Evolutionary conservation across 2,888 invertebrate genomes (phyloP).

Genomic region (Cephus sareptanus): DNA sequence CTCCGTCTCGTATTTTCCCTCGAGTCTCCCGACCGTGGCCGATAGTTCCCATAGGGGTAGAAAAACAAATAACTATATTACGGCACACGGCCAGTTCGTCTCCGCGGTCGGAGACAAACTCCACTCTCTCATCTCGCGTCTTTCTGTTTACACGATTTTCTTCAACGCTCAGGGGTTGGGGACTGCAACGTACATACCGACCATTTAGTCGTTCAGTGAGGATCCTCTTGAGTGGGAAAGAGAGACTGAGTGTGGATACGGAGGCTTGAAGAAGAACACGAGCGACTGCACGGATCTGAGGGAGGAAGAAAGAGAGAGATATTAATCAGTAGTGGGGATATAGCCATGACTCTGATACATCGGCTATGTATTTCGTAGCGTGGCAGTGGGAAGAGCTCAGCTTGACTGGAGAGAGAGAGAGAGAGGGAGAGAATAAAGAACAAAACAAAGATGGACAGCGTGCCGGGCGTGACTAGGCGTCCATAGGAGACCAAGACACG

Average conservation of each 20-base stretch:
- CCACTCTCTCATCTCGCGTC: constrained; percentile 18
- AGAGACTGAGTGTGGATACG: constrained; percentile 7
- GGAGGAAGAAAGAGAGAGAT: neutral
- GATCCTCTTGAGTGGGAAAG: constrained; percentile 4
- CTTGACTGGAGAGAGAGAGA: neutral
- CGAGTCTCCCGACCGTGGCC: constrained; percentile 4
- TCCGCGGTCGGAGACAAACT: constrained; percentile 26
- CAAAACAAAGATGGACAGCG: neutral
- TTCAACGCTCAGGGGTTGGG: neutral
- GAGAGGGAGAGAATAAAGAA: neutral
- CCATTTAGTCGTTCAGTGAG: constrained; percentile 7
- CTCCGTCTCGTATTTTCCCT: neutral
- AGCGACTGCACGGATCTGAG: constrained; percentile 17
- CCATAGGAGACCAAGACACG: neutral
- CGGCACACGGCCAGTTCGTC: constrained; percentile 21
- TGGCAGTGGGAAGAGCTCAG: constrained; percentile 8
- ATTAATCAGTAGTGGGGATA: neutral
- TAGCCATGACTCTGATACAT: neutral
- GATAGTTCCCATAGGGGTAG: constrained; percentile 1
- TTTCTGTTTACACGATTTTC: constrained; percentile 18
- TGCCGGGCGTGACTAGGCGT: neutral
- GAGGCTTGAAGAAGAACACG: neutral
- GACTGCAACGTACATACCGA: neutral
- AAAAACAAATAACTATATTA: neutral
- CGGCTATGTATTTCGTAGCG: neutral